Evolutionary conservation across 30 jellyfish, hydroid and myxozoan species (phyloP), one percentile per base, ranked within the genome.

Genomic region (Hydractinia echinata): DNA sequence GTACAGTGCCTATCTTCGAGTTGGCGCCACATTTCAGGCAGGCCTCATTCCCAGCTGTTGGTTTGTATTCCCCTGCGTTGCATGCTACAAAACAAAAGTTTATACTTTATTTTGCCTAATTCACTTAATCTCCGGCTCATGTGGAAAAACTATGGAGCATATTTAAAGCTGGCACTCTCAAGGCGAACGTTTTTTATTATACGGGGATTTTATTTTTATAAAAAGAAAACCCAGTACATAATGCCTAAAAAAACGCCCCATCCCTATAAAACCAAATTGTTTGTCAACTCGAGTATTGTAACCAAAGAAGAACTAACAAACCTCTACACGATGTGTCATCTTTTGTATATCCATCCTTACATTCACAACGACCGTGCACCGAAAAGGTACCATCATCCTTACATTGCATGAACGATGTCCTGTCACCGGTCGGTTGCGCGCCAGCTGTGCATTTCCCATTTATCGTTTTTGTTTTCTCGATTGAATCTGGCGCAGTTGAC

Each of bases 21-120:
- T 79, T 76, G 9, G 66, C 61, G 10, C 94, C 96, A 76, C 96
- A 87, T 58, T 21, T 66, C 21, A 20, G 15, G 76, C 96, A 87
- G 5, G 96, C 88, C 9, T 16, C 67, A 30, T 87, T 87, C 19
- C 96, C 96, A 7, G 61, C 60, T 11, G 18, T 9, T 39, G 84
- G 56, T 82, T 87, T 87, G 81, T 66, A 87, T 10, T 72, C 61
- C 16, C 55, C 85, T 4, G 20, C 52, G 15, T 4, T 8, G 73
- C 96, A 87, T 6, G 68, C 95, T 86, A 78, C 5, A 80, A 53
- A 51, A 73, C 50, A 51, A 16, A 48, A 80, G 44, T 30, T 0
- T 30, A 30, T 16, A 60, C 18, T 60, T 60, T 13, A 60, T 60
- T 60, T 13, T 60, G 15, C 16, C 15, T 13, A 60, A 16, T 60